A percentile compares a stretch with the other conserved stretches of the same genome.
phyloP scores from a whole-genome alignment of 1,140 invertebrate genomes.

The Leptestheria dahalacensis region DNA sequence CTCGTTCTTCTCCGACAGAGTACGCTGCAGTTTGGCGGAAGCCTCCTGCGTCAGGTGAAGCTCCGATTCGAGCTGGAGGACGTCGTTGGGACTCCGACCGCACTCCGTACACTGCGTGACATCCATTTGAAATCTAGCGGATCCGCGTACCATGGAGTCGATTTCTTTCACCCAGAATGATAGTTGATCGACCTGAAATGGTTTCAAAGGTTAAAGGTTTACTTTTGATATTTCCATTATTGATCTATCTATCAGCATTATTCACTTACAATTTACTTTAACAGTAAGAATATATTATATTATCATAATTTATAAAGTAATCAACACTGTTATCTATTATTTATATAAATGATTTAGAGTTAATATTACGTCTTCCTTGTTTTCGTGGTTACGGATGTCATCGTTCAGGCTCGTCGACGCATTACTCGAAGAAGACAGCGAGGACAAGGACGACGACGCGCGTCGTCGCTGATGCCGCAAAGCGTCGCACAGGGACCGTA shows the following conservation, averaged over 20 bases:
- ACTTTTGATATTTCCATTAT: neutral
- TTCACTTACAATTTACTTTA: too few species aligned
- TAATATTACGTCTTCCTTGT: neutral
- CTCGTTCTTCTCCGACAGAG: conserved; percentile 54
- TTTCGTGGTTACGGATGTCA: conserved; percentile 11
- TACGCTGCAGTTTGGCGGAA: conserved; percentile 52
- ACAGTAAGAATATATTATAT: too few species aligned
- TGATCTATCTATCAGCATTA: too few species aligned
- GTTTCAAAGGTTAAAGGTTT: too few species aligned
- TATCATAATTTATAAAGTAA: too few species aligned
- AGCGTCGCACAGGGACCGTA: conserved; percentile 30
- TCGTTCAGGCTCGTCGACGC: conserved; percentile 9
- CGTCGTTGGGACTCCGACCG: conserved; percentile 17
- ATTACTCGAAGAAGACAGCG: conserved; percentile 12
- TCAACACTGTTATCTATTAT: too few species aligned
- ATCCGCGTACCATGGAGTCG: conserved; percentile 26
- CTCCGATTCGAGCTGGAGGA: conserved; percentile 34
- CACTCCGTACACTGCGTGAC: conserved; percentile 38
- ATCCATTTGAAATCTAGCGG: conserved; percentile 16
- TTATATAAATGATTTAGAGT: too few species aligned
- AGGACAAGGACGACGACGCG: conserved; percentile 16
- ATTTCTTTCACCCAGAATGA: conserved; percentile 31
- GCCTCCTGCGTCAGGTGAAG: conserved; percentile 34
- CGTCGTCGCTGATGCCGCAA: conserved; percentile 25
- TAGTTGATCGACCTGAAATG: conserved; percentile 30